Evolutionary conservation across 2,113 vertebrate species (phyloP).

Genomic region (Dipodomys spectabilis): DNA sequence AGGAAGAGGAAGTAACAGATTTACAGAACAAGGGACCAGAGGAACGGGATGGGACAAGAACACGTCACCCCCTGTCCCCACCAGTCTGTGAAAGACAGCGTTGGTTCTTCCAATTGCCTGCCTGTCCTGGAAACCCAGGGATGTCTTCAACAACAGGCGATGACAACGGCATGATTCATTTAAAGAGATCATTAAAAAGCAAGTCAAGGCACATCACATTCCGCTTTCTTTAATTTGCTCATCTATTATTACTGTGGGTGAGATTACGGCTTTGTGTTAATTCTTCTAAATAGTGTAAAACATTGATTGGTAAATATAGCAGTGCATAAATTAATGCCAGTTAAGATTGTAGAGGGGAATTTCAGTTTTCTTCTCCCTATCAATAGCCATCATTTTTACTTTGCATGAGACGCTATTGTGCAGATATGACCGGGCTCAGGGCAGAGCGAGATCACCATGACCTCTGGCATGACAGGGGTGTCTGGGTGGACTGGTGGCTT

Average conservation of each 20-base stretch:
- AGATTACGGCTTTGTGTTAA: slow-evolving; percentile 73
- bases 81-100: slow-evolving; percentile 43
- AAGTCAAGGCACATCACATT: slow-evolving; percentile 54
- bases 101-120: slow-evolving; percentile 52
- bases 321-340: slow-evolving; percentile 71
- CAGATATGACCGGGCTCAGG: neutral
- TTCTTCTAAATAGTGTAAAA: slow-evolving; percentile 77
- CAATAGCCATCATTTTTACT: slow-evolving; percentile 55
- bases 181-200: slow-evolving; percentile 60
- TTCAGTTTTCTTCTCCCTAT: slow-evolving; percentile 20
- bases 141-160: slow-evolving; percentile 63
- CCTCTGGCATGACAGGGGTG: neutral
- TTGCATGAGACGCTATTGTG: slow-evolving; percentile 25
- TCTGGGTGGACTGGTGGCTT: neutral
- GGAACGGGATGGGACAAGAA: slow-evolving; percentile 47
- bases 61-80: slow-evolving; percentile 12
- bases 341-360: slow-evolving; percentile 60
- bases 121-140: slow-evolving; percentile 42
- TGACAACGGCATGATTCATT: slow-evolving; percentile 73
- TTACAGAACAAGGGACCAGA: neutral
- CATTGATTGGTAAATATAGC: slow-evolving; percentile 80
- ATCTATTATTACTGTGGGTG: slow-evolving; percentile 79
- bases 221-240: slow-evolving; percentile 80
- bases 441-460: neutral
- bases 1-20: neutral